Percentiles rank a stretch among this genome's conserved stretches.
Conservation (phyloP, 2,113 vertebrate species). For the Epinephelus lanceolatus region DNA sequence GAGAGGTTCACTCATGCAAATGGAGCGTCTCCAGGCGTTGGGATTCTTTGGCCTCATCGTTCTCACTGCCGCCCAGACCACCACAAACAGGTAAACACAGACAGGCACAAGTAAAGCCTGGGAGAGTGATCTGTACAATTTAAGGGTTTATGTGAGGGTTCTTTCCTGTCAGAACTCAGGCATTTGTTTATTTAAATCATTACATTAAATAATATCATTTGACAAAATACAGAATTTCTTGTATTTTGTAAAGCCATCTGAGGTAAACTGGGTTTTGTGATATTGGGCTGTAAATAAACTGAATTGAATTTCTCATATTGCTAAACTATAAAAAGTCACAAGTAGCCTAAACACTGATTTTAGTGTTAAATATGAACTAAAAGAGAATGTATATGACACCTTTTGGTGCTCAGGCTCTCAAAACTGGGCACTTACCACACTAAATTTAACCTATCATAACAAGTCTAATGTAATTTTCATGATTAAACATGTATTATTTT, state of each 20-base stretch:
- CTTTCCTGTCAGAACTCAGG: no score
- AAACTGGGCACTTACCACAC: no score
- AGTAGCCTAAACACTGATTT: not conserved
- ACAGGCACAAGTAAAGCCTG: not conserved
- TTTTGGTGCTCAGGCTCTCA: not conserved
- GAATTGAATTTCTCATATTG: not conserved
- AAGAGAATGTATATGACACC: not conserved
- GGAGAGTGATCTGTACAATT: no score
- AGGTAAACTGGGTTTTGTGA: no score
- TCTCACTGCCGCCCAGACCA: constrained; percentile 11
- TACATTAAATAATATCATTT: no score
- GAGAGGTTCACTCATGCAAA: constrained; percentile 22
- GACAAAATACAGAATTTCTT: not conserved
- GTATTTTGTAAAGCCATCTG: no score
- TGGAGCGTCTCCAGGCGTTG: constrained; percentile 65
- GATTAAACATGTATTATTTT: not conserved
- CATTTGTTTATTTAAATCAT: no score
- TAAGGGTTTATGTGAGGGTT: no score
- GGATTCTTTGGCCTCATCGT: constrained; percentile 45
- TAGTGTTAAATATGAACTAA: not conserved
- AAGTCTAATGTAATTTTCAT: not conserved
- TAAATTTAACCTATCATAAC: no score
- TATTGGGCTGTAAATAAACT: no score
- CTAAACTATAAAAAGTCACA: not conserved
- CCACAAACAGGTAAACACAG: constrained; percentile 19